phyloP scores from a whole-genome alignment of 2,888 invertebrate genomes.

The Nephrotoma appendiculata region DNA sequence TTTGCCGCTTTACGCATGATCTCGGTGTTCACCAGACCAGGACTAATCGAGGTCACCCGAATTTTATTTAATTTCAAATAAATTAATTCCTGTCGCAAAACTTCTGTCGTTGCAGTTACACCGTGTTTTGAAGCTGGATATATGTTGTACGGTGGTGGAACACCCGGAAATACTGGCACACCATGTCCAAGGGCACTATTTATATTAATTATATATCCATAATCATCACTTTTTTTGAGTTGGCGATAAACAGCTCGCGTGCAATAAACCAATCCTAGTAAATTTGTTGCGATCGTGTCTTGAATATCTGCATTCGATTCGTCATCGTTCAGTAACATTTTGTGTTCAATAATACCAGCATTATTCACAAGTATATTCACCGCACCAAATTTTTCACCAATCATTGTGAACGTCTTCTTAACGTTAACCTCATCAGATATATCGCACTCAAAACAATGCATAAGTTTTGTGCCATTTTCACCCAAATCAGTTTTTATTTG shows the following conservation, averaged over 20 bases:
- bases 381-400: slow-evolving; percentile 35
- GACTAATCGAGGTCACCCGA: neutral
- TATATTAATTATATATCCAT: slow-evolving; percentile 34
- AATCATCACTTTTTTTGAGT: slow-evolving; percentile 30
- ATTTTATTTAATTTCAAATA: slow-evolving; percentile 3
- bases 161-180: slow-evolving; percentile 22
- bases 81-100: slow-evolving; percentile 25
- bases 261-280: slow-evolving; percentile 31
- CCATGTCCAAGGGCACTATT: slow-evolving; percentile 36
- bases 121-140: slow-evolving; percentile 24
- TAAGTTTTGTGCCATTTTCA: slow-evolving; percentile 12
- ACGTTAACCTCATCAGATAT: slow-evolving; percentile 38
- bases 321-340: slow-evolving; percentile 15
- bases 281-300: slow-evolving; percentile 32
- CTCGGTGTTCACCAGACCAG: neutral
- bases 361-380: slow-evolving; percentile 43
- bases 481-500: slow-evolving; percentile 11
- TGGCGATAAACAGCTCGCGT: slow-evolving; percentile 33
- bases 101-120: slow-evolving; percentile 24
- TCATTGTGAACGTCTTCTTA: slow-evolving; percentile 35
- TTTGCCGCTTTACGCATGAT: neutral
- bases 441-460: slow-evolving; percentile 36
- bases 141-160: slow-evolving; percentile 16
- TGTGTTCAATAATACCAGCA: slow-evolving; percentile 31
- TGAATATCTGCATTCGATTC: slow-evolving; percentile 18